Percentiles rank a stretch among this genome's conserved stretches.
phyloP scores from a whole-genome alignment of 1,140 invertebrate species.

The Heliconius hewitsoni region DNA sequence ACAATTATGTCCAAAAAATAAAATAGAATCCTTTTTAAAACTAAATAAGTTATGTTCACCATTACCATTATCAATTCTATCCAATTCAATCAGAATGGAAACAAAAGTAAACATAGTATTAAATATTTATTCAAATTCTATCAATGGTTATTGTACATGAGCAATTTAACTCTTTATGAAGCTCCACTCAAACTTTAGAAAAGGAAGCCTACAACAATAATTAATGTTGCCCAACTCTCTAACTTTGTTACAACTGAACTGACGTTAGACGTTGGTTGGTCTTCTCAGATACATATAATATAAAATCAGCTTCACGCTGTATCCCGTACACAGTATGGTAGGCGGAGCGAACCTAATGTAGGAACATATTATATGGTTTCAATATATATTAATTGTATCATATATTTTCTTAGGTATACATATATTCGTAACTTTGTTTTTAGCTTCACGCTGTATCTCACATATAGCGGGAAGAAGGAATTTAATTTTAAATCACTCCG shows the following conservation, averaged over 20 bases:
- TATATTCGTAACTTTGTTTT: too few relatives aligned
- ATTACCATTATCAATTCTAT: background rate
- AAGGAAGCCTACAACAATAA: background rate
- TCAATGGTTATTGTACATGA: background rate
- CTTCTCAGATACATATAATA: background rate
- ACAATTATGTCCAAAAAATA: too few relatives aligned
- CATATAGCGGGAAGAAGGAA: too few relatives aligned
- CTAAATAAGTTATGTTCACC: background rate
- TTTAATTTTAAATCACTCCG: too few relatives aligned
- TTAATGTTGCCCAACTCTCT: conserved; percentile 10
- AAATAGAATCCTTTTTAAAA: background rate
- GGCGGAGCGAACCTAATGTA: too few relatives aligned
- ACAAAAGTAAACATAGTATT: background rate
- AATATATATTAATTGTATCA: background rate
- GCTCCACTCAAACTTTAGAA: background rate
- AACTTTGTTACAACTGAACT: background rate
- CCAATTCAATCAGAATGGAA: background rate
- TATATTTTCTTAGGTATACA: background rate
- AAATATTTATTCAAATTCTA: background rate
- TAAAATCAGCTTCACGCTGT: too few relatives aligned
- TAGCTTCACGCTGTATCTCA: too few relatives aligned
- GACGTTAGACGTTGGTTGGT: background rate
- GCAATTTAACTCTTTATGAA: background rate
- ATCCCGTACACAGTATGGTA: too few relatives aligned
- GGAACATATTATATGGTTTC: background rate